A percentile compares a stretch with the other conserved stretches of the same genome.
These are phyloP conservation scores for Mystacornis crossleyi DNA, from an alignment of 2,113 vertebrate genomes.

Conservation along the genomic window DNA sequence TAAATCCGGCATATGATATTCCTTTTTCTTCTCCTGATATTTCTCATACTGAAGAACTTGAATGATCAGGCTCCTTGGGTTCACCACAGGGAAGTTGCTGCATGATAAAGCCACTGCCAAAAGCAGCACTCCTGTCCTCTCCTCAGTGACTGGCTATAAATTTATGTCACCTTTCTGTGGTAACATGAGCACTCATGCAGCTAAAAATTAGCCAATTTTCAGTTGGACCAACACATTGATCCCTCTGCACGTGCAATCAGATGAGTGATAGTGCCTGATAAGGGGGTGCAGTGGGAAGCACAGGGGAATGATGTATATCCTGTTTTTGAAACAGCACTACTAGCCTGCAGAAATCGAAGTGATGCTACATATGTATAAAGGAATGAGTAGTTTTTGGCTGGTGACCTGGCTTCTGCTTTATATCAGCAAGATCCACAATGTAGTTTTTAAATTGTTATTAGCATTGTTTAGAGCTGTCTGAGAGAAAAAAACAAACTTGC, in stretches of 20 bases:
- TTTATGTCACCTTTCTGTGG: neutral
- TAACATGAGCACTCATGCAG: neutral
- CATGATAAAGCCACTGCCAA: neutral
- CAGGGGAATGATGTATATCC: neutral
- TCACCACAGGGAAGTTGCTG: neutral
- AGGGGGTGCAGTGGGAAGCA: neutral
- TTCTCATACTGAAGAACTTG: neutral
- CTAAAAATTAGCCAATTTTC: neutral
- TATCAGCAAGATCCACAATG: neutral
- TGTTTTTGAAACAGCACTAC: neutral
- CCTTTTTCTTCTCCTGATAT: neutral
- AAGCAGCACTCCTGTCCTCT: neutral
- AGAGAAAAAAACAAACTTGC: neutral
- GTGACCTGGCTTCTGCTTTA: neutral
- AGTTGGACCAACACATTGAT: neutral
- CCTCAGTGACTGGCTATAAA: neutral
- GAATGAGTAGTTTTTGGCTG: neutral
- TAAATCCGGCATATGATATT: neutral
- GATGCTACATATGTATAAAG: neutral
- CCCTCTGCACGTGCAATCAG: neutral
- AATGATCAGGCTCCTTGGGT: neutral
- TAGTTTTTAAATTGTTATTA: neutral
- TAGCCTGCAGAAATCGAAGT: neutral
- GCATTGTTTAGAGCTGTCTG: neutral
- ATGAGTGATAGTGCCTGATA: neutral